Percentiles rank a stretch among this genome's conserved stretches.
These are phyloP conservation scores for Tenthredo distinguenda DNA, from an alignment of 2,888 invertebrate genomes.

Conservation along the genomic window DNA sequence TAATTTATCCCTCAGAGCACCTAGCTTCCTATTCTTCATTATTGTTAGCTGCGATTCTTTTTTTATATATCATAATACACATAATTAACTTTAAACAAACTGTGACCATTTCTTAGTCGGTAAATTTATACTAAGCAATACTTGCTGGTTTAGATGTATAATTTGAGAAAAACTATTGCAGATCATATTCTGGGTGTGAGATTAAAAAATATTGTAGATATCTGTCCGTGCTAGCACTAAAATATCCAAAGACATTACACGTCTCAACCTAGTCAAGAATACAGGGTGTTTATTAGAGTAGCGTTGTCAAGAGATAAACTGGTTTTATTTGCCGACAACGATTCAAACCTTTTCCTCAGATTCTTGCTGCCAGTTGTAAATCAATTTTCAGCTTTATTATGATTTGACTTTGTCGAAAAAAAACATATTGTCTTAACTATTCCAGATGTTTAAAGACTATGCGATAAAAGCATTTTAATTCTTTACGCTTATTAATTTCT, in stretches of 20 bases:
- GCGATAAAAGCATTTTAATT: conserved; percentile 12
- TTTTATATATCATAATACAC: background rate
- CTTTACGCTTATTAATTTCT: background rate
- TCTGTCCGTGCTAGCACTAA: background rate
- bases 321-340: conserved; percentile 3
- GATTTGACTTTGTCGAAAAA: background rate
- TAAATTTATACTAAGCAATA: conserved; percentile 23
- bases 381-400: background rate
- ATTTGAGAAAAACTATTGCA: background rate
- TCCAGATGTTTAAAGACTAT: background rate
- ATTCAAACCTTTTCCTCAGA: background rate
- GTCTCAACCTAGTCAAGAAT: background rate
- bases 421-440: background rate
- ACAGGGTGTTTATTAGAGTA: conserved; percentile 22
- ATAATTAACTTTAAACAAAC: background rate
- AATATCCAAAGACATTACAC: background rate
- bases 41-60: background rate
- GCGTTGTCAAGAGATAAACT: conserved; percentile 1
- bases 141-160: conserved; percentile 16
- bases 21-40: background rate
- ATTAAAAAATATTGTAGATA: conserved; percentile 13
- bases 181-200: conserved; percentile 4
- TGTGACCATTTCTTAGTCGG: conserved; percentile 44
- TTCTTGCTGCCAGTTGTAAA: background rate
- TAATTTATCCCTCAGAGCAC: background rate